These are phyloP conservation scores for Kryphioiulus occultus DNA, from an alignment of 2,888 invertebrate genomes.

Conservation along the genomic window DNA sequence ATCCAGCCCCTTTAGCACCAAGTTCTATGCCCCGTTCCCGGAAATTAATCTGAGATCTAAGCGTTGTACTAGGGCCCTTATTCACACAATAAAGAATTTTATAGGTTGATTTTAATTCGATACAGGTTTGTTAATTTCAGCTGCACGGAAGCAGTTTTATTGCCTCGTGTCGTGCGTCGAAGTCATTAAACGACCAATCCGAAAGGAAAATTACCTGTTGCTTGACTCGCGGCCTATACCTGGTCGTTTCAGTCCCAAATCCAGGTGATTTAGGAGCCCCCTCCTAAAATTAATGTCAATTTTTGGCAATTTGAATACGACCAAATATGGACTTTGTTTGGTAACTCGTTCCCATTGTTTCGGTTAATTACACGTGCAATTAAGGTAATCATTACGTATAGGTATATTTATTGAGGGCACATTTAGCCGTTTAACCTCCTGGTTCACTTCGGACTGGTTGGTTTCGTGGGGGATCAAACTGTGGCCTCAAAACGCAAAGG, in stretches of 20 bases:
- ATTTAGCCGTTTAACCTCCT: background rate
- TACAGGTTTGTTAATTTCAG: background rate
- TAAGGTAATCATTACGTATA: no score
- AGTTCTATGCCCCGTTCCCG: background rate
- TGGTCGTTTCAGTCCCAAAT: background rate
- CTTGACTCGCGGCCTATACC: background rate
- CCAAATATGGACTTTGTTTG: background rate
- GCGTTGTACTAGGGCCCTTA: background rate
- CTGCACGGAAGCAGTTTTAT: background rate
- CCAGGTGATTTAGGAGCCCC: background rate
- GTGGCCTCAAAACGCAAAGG: no score
- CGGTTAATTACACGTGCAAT: no score
- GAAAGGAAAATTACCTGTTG: conserved; percentile 15
- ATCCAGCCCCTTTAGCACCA: conserved; percentile 6
- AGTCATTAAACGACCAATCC: background rate
- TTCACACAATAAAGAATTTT: conserved; percentile 10
- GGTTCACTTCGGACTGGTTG: background rate
- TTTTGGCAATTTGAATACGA: background rate
- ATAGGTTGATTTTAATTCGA: conserved; percentile 13
- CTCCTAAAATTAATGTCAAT: background rate
- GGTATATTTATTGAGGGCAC: background rate
- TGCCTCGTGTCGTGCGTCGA: background rate
- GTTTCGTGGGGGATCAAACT: no score
- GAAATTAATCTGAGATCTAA: conserved; percentile 29
- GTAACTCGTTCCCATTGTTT: no score